phyloP scores from a whole-genome alignment of 2,888 invertebrate species.

The Drosophila nigricruria region DNA sequence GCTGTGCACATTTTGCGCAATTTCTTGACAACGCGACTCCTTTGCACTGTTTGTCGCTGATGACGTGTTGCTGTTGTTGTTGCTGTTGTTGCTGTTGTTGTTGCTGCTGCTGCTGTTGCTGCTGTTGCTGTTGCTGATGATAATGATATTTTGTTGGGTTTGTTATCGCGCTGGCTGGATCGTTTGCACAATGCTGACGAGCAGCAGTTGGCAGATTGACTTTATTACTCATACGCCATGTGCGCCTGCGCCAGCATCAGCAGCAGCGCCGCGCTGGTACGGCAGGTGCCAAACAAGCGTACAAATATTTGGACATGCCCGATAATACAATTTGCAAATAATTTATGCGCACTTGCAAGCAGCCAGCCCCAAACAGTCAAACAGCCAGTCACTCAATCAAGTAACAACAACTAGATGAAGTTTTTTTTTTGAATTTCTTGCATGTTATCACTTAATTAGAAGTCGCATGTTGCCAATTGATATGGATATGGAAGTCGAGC shows the following conservation, averaged over 20 bases:
- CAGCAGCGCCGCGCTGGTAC: constrained; percentile 45
- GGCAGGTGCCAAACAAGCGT: constrained; percentile 64
- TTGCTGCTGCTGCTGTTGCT: constrained; percentile 12
- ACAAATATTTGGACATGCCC: constrained; percentile 62
- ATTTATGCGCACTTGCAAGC: constrained; percentile 54
- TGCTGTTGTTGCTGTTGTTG: constrained; percentile 14
- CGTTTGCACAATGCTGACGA: constrained; percentile 54
- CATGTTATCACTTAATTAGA: constrained; percentile 51
- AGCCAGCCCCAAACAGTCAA: background rate
- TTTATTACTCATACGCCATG: constrained; percentile 77
- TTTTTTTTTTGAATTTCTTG: background rate
- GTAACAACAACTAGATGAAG: background rate
- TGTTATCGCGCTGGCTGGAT: constrained; percentile 43
- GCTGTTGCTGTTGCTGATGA: constrained; percentile 27
- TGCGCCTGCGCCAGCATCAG: constrained; percentile 23
- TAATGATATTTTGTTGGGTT: constrained; percentile 39
- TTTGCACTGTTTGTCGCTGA: constrained; percentile 27
- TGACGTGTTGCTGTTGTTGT: constrained; percentile 41
- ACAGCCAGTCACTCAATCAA: background rate
- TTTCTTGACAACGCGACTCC: constrained; percentile 43
- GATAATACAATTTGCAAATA: constrained; percentile 73
- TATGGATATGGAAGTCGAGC: constrained; percentile 25
- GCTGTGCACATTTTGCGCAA: constrained; percentile 51
- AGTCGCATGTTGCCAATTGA: constrained; percentile 28
- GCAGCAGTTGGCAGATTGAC: constrained; percentile 63